phyloP scores from a whole-genome alignment of 2,797 vertebrate species.

The Alcedo atthis region DNA sequence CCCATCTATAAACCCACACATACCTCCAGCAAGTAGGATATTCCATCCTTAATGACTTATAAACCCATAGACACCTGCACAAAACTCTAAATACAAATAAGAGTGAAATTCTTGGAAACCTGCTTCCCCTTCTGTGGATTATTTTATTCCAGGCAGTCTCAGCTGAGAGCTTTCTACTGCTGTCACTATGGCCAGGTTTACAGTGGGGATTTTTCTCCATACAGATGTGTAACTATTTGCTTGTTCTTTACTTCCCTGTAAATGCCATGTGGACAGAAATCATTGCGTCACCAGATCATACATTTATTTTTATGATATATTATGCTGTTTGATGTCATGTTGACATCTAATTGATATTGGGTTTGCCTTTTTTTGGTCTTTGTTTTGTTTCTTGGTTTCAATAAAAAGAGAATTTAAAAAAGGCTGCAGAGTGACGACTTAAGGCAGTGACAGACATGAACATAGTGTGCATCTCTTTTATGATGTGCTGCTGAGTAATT shows the following conservation, averaged over 20 bases:
- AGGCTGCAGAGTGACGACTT: constrained; percentile 73
- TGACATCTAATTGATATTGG: constrained; percentile 74
- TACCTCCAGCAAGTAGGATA: not conserved
- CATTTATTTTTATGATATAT: constrained; percentile 75
- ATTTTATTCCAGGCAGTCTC: constrained; percentile 49
- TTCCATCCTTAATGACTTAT: not conserved
- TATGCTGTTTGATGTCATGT: constrained; percentile 77
- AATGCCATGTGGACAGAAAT: constrained; percentile 71
- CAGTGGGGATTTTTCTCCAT: constrained; percentile 37
- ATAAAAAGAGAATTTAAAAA: constrained; percentile 76
- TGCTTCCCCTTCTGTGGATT: not conserved
- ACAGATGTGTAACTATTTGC: constrained; percentile 42
- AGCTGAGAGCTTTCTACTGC: constrained; percentile 35
- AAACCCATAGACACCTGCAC: not conserved
- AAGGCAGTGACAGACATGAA: constrained; percentile 73
- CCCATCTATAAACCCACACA: not conserved
- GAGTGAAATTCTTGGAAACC: not conserved
- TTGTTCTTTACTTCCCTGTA: constrained; percentile 65
- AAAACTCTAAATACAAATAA: not conserved
- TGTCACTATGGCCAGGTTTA: constrained; percentile 71
- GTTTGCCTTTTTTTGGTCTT: constrained; percentile 73
- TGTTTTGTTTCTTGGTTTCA: constrained; percentile 77
- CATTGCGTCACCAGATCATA: constrained; percentile 70
- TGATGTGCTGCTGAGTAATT: constrained; percentile 75
- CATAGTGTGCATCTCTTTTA: constrained; percentile 75